Percentiles rank a stretch among this genome's conserved stretches.
Evolutionary conservation across 2,888 invertebrate genomes (phyloP).

Genomic region (Platycheirus rosarum): DNA sequence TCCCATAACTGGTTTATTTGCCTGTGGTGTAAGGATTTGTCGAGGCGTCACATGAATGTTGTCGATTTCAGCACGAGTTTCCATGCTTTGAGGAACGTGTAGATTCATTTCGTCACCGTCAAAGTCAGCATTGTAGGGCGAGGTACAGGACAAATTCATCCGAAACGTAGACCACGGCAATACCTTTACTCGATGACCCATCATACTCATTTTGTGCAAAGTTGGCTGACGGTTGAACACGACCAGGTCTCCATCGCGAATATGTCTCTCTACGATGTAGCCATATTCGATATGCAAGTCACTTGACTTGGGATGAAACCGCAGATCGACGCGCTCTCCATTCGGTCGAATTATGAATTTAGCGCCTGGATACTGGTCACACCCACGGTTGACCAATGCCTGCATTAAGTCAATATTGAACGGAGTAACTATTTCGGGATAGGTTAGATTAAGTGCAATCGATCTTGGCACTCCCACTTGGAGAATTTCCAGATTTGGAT

Average conservation of each 20-base stretch:
- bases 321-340: constrained; percentile 86
- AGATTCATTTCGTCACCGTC: constrained; percentile 89
- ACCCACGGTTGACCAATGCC: constrained; percentile 85
- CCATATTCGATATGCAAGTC: constrained; percentile 85
- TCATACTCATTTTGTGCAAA: constrained; percentile 89
- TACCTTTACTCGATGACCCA: constrained; percentile 86
- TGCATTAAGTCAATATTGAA: constrained; percentile 85
- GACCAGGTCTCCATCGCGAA: constrained; percentile 86
- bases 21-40: constrained; percentile 87
- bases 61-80: constrained; percentile 85
- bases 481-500: constrained; percentile 84
- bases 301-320: constrained; percentile 86
- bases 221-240: constrained; percentile 88
- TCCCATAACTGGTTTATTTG: constrained; percentile 95
- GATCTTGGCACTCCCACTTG: constrained; percentile 87
- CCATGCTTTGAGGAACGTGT: constrained; percentile 86
- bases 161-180: constrained; percentile 88
- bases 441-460: constrained; percentile 87
- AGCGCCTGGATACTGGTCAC: constrained; percentile 87
- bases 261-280: constrained; percentile 85
- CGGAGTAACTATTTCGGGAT: constrained; percentile 87
- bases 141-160: constrained; percentile 86
- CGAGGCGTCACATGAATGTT: constrained; percentile 86
- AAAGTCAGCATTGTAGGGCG: constrained; percentile 89
- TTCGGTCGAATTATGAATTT: constrained; percentile 88